phyloP scores from a whole-genome alignment of 2,113 vertebrate species.

The Anhinga anhinga region DNA sequence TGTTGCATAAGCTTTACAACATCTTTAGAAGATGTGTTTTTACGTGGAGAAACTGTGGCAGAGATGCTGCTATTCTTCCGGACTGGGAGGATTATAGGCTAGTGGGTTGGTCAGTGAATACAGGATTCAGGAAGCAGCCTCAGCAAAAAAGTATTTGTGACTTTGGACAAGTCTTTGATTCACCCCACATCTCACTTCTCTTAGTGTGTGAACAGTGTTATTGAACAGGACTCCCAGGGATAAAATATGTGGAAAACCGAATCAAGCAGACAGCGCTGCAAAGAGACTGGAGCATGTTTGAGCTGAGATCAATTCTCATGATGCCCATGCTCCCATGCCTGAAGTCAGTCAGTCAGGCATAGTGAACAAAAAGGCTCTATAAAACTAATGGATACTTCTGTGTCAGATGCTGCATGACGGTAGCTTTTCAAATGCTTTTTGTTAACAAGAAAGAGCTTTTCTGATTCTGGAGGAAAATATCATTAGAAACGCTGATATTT shows the following conservation, averaged over 20 bases:
- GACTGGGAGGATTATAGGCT: background rate
- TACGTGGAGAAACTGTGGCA: background rate
- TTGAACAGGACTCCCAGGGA: background rate
- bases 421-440: background rate
- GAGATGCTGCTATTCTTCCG: background rate
- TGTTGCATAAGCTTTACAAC: background rate
- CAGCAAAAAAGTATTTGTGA: background rate
- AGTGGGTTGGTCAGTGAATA: background rate
- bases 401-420: accelerated
- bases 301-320: background rate
- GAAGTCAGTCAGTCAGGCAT: background rate
- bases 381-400: background rate
- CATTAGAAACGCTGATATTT: background rate
- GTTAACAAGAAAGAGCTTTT: background rate
- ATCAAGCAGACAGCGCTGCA: background rate
- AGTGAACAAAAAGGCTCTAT: background rate
- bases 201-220: background rate
- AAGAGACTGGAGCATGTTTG: background rate
- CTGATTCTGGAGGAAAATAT: background rate
- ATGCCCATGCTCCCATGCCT: background rate
- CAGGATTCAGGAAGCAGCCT: background rate
- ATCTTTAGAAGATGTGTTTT: background rate
- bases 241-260: background rate
- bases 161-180: background rate
- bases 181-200: background rate